Conservation (phyloP, 2,797 vertebrate species). For the Echeneis naucrates region DNA sequence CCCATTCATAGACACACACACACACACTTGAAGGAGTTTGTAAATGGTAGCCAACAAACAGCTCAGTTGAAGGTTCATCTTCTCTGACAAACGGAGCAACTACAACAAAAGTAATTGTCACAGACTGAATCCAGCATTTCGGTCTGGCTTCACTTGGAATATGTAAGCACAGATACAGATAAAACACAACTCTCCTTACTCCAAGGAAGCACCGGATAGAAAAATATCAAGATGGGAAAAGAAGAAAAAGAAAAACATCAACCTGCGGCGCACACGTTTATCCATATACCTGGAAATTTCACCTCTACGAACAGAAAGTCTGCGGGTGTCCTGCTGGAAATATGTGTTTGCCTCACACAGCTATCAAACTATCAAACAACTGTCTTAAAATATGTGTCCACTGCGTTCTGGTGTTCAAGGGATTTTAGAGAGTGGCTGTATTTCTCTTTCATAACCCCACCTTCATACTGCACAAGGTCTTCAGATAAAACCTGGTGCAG, state of each 20-base stretch:
- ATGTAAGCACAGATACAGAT: background rate
- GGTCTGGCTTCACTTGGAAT: background rate
- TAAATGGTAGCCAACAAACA: background rate
- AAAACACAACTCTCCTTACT: background rate
- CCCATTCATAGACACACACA: constrained; percentile 11
- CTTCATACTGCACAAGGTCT: background rate
- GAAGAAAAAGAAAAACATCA: background rate
- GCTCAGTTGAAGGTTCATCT: constrained; percentile 1
- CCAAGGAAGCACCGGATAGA: background rate
- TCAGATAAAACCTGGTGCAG: background rate
- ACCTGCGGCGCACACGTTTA: background rate
- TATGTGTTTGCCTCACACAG: no score
- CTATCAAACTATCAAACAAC: no score
- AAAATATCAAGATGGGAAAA: background rate
- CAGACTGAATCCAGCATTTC: background rate
- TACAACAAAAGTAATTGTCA: background rate
- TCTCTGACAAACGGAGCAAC: background rate
- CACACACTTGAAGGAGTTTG: constrained; percentile 1
- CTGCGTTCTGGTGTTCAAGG: background rate
- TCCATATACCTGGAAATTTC: background rate
- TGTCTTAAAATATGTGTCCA: background rate
- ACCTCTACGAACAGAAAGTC: background rate
- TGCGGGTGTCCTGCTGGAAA: no score
- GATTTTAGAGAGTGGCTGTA: background rate
- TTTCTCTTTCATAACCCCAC: background rate